A percentile compares a stretch with the other conserved stretches of the same genome.
Evolutionary conservation across 2,113 vertebrate species (phyloP).

Genomic region (Cephalopholis sonnerati): DNA sequence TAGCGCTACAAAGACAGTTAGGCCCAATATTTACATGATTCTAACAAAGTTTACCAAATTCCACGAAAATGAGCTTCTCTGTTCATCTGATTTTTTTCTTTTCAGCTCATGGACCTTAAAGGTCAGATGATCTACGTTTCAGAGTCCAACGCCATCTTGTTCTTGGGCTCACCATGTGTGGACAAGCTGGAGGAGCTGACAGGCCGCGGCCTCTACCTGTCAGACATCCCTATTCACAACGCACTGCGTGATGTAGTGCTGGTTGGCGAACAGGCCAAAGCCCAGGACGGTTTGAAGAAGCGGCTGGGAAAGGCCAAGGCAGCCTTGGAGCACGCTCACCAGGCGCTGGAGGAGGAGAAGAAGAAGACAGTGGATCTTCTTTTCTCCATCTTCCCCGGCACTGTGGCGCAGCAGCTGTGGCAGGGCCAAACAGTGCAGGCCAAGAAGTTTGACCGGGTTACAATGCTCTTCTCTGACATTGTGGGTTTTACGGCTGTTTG

Average conservation of each 20-base stretch:
- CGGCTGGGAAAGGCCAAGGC: constrained; percentile 96
- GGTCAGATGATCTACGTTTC: constrained; percentile 98
- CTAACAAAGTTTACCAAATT: not conserved
- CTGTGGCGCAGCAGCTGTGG: constrained; percentile 97
- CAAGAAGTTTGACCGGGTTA: constrained; percentile 95
- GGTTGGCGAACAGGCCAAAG: constrained; percentile 96
- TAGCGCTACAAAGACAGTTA: not conserved
- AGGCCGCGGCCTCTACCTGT: constrained; percentile 95
- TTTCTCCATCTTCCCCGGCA: constrained; percentile 95
- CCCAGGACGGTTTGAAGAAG: constrained; percentile 97
- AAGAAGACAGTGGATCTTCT: constrained; percentile 97
- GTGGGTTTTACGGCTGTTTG: constrained; percentile 99
- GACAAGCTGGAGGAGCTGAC: constrained; percentile 97
- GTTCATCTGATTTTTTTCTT: constrained; percentile 40
- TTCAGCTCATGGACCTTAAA: constrained; percentile 97
- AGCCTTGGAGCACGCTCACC: constrained; percentile 94
- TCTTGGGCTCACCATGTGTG: constrained; percentile 96
- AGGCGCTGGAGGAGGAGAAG: constrained; percentile 97
- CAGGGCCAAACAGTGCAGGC: constrained; percentile 95
- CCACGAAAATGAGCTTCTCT: not conserved
- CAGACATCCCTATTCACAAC: constrained; percentile 98
- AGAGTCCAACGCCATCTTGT: constrained; percentile 94
- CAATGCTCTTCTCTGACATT: constrained; percentile 98
- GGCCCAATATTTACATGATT: not conserved
- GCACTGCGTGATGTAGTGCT: constrained; percentile 95